Percentiles rank a stretch among this genome's conserved stretches.
Conservation (phyloP, 2,888 invertebrate species). For the Eristalis arbustorum region DNA sequence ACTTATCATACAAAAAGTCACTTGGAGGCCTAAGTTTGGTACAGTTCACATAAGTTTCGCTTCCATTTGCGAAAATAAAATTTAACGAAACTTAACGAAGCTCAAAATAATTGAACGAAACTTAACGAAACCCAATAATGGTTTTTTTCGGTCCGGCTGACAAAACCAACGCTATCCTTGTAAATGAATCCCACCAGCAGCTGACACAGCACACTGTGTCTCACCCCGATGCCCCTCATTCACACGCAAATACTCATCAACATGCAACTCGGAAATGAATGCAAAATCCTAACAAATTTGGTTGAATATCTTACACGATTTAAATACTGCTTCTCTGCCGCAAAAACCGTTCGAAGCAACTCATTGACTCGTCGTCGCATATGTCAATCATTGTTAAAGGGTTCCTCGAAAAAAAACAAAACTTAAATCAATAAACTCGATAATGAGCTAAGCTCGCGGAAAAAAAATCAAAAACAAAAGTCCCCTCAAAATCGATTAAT, state of each 20-base stretch:
- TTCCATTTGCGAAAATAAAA: no score
- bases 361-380: not conserved
- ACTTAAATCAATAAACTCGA: not conserved
- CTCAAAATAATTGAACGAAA: no score
- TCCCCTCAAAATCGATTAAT: not conserved
- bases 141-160: no score
- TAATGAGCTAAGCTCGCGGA: not conserved
- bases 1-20: no score
- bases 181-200: no score
- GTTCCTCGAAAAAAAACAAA: not conserved
- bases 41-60: no score
- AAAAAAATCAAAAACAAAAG: not conserved
- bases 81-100: no score
- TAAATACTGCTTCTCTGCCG: not conserved
- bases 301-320: not conserved
- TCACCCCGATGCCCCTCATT: not conserved
- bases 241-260: not conserved
- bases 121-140: no score
- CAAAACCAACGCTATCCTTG: no score
- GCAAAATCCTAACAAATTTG: not conserved
- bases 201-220: not conserved
- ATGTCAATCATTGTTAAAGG: not conserved
- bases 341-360: not conserved
- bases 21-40: no score
- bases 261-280: not conserved